phyloP scores from a whole-genome alignment of 2,888 invertebrate species.

The Clepsis dumicolana region DNA sequence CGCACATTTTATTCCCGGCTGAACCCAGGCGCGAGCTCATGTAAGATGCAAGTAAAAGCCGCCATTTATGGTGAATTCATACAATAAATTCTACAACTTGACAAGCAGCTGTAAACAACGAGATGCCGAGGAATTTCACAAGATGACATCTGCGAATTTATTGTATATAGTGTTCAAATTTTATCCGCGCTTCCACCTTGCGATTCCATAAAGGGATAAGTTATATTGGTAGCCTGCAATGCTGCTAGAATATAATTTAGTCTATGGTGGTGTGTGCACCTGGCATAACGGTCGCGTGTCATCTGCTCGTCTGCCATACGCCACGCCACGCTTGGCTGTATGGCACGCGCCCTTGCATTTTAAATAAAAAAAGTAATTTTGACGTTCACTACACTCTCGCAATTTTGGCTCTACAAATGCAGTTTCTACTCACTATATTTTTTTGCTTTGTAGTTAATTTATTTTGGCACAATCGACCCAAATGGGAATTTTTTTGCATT shows the following conservation, averaged over 20 bases:
- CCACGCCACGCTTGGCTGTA: conserved; percentile 74
- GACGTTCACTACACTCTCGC: not conserved
- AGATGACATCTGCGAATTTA: conserved; percentile 38
- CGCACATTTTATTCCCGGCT: not conserved
- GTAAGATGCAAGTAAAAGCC: not conserved
- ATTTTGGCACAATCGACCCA: too few relatives aligned
- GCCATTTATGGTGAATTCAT: conserved; percentile 25
- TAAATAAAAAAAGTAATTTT: conserved; percentile 48
- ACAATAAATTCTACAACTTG: conserved; percentile 34
- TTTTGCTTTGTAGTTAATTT: too few relatives aligned
- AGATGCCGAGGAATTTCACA: conserved; percentile 21
- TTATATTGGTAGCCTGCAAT: conserved; percentile 25
- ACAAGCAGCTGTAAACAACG: conserved; percentile 37
- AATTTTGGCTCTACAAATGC: not conserved
- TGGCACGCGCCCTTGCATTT: conserved; percentile 69
- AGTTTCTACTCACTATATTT: too few relatives aligned
- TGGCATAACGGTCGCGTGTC: conserved; percentile 85
- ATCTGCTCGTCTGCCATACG: conserved; percentile 81
- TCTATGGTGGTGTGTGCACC: conserved; percentile 67
- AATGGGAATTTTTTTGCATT: too few relatives aligned
- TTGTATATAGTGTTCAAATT: conserved; percentile 19
- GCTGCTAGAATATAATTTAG: conserved; percentile 32
- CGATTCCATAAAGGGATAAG: conserved; percentile 31
- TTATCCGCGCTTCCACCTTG: conserved; percentile 28
- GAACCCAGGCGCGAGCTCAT: not conserved